Evolutionary conservation across 2,888 invertebrate species (phyloP).

Genomic region (Archaeoteleia sp.): DNA sequence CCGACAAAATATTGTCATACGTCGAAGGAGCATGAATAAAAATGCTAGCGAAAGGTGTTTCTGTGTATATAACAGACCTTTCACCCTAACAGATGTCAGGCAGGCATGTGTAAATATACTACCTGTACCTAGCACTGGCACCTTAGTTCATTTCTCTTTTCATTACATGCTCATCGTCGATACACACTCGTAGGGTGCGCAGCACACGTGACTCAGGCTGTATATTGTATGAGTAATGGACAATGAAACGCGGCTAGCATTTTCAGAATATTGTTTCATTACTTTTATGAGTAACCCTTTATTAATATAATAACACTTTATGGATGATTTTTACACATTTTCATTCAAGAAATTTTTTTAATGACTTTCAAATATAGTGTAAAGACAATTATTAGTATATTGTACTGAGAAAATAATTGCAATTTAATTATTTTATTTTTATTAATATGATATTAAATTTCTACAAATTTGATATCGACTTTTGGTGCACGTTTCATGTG

Average conservation of each 20-base stretch:
- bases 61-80: constrained; percentile 50
- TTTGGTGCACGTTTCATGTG: too few species aligned
- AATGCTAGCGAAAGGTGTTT: constrained; percentile 34
- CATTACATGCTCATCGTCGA: constrained; percentile 68
- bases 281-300: constrained; percentile 36
- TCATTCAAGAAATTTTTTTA: too few species aligned
- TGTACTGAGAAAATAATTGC: too few species aligned
- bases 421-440: too few species aligned
- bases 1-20: too few species aligned
- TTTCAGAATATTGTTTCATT: constrained; percentile 34
- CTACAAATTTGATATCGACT: too few species aligned
- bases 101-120: constrained; percentile 64
- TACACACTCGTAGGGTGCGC: constrained; percentile 44
- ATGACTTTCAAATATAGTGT: too few species aligned
- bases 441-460: too few species aligned
- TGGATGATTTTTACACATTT: constrained; percentile 25
- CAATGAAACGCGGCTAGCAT: constrained; percentile 42
- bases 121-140: constrained; percentile 47
- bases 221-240: constrained; percentile 48
- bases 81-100: constrained; percentile 63
- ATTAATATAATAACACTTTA: constrained; percentile 20
- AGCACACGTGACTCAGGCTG: constrained; percentile 31
- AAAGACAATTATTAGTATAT: too few species aligned
- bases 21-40: too few species aligned
- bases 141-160: constrained; percentile 40